Evolutionary conservation across 1,140 invertebrate species (phyloP), one percentile per base, ranked within the genome.

Genomic region (Frieseomelitta varia): DNA sequence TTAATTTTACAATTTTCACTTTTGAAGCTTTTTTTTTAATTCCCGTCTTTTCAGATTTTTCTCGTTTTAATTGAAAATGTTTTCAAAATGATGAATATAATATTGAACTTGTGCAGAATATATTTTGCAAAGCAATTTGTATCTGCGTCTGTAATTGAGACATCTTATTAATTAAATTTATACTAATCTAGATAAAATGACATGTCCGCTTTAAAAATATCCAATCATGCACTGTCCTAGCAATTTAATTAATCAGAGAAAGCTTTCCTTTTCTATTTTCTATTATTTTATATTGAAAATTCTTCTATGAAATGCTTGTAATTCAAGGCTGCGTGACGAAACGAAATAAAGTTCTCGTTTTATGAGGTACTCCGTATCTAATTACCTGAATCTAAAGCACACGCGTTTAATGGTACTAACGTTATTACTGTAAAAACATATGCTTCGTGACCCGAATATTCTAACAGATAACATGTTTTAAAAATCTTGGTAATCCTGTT

Each of bases 271-370:
- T 39, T 58, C 15, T 12, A 0, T 17, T 17, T 17, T 67, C 12
- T 55, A 6, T 63, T n/a, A 17, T 34, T 47, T 15, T 30, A 53
- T 27, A 12, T 14, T 34, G 8, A 17, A 78, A 78, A 67, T 67
- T 27, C 12, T 34, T 78, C n/a, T 78, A 30, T 2, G 39, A 65
- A 65, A 19, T 53, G 27, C 34, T 53, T 67, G 27, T 53, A 19
- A 47, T 51, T 68, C 27, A 14, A 4, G 19, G 0, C 27, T 53
- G 47, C 76, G 63, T 34, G 61, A 78, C 47, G 47, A 17, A 27
- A 34, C 63, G 61, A 78, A 78, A 78, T 67, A 78, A 67, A 55
- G 30, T 68, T 11, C 4, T 8, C 12, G 12, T 78, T 78, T 78
- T 78, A 67, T 11, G 47, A 34, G 27, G 24, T 76, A 17, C 58